phyloP scores from a whole-genome alignment of 2,797 vertebrate species.

The Mus caroli region DNA sequence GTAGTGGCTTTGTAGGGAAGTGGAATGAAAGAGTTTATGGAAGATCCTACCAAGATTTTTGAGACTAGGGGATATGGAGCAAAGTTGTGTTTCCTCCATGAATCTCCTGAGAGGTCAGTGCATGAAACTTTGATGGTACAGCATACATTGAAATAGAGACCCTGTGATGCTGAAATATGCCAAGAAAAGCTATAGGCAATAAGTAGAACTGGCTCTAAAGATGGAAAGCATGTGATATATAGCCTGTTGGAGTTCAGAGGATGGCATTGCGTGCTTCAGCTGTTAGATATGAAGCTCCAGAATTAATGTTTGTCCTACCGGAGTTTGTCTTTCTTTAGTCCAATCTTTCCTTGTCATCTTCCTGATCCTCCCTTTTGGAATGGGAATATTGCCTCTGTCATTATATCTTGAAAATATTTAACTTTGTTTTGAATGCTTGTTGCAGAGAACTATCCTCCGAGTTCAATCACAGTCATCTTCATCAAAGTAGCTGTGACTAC shows the following conservation, averaged over 20 bases:
- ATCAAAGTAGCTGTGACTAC: neutral
- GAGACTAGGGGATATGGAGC: neutral
- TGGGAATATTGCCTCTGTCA: neutral
- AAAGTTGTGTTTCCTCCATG: neutral
- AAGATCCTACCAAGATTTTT: neutral
- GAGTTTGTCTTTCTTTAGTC: neutral
- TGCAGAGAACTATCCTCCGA: neutral
- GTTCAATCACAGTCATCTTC: neutral
- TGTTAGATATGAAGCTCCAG: neutral
- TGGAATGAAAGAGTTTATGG: neutral
- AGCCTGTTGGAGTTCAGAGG: neutral
- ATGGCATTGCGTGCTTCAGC: neutral
- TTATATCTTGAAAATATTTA: neutral
- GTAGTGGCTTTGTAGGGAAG: neutral
- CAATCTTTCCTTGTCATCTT: neutral
- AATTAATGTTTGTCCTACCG: neutral
- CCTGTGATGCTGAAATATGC: neutral
- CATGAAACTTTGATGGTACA: neutral
- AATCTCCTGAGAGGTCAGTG: neutral
- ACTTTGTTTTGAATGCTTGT: neutral
- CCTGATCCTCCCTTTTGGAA: neutral
- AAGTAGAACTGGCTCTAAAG: neutral
- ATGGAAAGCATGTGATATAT: neutral
- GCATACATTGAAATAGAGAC: neutral
- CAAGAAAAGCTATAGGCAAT: neutral